A percentile compares a stretch with the other conserved stretches of the same genome.
These are phyloP conservation scores for Theristicus caerulescens DNA, from an alignment of 2,113 vertebrate species.

Conservation along the genomic window DNA sequence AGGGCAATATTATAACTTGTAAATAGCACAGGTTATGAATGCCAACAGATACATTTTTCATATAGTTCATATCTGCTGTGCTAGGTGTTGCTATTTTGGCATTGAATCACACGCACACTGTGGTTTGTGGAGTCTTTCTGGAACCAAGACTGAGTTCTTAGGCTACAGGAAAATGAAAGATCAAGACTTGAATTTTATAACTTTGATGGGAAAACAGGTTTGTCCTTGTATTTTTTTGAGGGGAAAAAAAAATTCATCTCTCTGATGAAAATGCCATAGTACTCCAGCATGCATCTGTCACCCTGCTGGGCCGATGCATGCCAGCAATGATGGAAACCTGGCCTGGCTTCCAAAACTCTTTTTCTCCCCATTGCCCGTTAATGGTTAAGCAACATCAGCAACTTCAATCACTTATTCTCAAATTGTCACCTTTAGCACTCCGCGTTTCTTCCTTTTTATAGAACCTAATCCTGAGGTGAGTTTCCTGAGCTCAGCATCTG, in stretches of 20 bases:
- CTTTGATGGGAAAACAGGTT: not conserved
- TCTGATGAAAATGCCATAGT: not conserved
- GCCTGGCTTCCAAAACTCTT: not conserved
- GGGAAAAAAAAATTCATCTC: not conserved
- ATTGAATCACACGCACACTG: rapidly evolving
- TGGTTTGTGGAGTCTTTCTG: not conserved
- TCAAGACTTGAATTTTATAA: not conserved
- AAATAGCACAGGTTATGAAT: not conserved
- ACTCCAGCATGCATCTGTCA: not conserved
- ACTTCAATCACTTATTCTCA: not conserved
- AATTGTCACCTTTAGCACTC: not conserved
- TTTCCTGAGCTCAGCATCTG: not conserved
- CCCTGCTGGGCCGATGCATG: not conserved
- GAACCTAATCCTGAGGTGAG: not conserved
- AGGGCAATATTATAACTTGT: not conserved
- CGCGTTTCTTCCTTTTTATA: not conserved
- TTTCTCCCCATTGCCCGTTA: not conserved
- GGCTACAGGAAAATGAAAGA: not conserved
- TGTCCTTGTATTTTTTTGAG: not conserved
- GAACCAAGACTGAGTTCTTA: not conserved
- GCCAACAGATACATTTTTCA: not conserved
- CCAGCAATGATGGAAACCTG: not conserved
- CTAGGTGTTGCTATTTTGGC: not conserved
- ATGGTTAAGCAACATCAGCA: not conserved
- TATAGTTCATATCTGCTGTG: not conserved